A percentile compares a stretch with the other conserved stretches of the same genome.
phyloP scores from a whole-genome alignment of 2,113 vertebrate genomes.

The Leuciscus idus region DNA sequence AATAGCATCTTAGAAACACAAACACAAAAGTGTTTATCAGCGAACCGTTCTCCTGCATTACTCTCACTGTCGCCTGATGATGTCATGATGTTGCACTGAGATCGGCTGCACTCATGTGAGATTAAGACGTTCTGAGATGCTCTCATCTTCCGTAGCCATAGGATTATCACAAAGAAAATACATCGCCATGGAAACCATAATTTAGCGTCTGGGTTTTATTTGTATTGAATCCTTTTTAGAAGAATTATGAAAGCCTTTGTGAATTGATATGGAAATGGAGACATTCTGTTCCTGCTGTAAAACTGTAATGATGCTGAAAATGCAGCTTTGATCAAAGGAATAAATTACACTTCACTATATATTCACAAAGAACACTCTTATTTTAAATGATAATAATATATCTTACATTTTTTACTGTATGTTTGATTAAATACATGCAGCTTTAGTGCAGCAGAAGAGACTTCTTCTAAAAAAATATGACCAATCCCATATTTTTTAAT shows the following conservation, averaged over 20 bases:
- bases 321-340: not conserved
- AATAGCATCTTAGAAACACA: too few relatives aligned
- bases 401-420: not conserved
- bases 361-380: not conserved
- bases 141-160: not conserved
- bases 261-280: not conserved
- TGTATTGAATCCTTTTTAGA: not conserved
- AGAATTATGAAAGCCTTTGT: not conserved
- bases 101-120: not conserved
- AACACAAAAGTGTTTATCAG: not conserved
- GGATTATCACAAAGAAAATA: not conserved
- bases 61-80: not conserved
- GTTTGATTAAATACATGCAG: not conserved
- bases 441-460: not conserved
- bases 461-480: not conserved
- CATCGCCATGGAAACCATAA: not conserved
- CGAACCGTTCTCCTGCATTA: not conserved
- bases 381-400: not conserved
- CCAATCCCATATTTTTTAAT: not conserved
- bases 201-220: not conserved
- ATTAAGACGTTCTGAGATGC: not conserved
- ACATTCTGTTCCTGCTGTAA: not conserved
- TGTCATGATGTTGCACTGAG: not conserved
- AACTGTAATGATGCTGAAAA: not conserved
- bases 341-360: not conserved